Conservation (phyloP, 2,888 invertebrate genomes). For the Trichogramma dendrolimi region DNA sequence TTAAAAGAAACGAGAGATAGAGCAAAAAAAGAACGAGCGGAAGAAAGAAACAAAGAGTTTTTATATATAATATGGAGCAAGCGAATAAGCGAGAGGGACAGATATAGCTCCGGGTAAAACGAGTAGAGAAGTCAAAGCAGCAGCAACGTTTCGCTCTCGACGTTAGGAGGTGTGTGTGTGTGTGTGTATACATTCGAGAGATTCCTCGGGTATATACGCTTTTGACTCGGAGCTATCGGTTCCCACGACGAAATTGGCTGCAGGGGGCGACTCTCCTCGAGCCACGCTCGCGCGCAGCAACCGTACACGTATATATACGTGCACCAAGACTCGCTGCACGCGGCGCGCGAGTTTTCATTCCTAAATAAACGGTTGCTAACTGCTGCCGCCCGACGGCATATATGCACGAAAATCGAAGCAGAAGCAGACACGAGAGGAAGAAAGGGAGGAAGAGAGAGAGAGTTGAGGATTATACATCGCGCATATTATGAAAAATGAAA, state of each 20-base stretch:
- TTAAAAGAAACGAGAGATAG: too few species aligned
- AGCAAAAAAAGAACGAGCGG: too few species aligned
- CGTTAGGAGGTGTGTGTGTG: too few species aligned
- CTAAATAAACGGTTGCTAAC: slow-evolving; percentile 48
- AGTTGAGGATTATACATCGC: too few species aligned
- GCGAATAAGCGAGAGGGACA: slow-evolving; percentile 1
- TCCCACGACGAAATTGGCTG: slow-evolving; percentile 44
- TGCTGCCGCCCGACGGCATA: slow-evolving; percentile 32
- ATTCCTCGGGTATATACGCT: slow-evolving; percentile 17
- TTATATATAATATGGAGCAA: not conserved
- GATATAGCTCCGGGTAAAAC: too few species aligned
- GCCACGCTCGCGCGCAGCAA: too few species aligned
- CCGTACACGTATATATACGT: too few species aligned
- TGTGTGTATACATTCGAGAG: slow-evolving; percentile 3
- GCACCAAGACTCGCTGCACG: slow-evolving; percentile 11
- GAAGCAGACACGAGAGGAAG: not conserved
- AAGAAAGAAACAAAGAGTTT: too few species aligned
- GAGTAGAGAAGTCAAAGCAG: too few species aligned
- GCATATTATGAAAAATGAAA: slow-evolving; percentile 41
- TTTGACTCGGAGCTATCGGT: slow-evolving; percentile 30
- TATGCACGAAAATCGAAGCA: slow-evolving; percentile 11
- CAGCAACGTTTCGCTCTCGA: too few species aligned
- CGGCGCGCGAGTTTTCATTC: slow-evolving; percentile 33
- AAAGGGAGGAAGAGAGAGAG: not conserved
- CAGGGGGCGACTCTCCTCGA: slow-evolving; percentile 21